Base-by-base conservation (phyloP, 2,113 vertebrate species). In the Mustela lutreola region DNA sequence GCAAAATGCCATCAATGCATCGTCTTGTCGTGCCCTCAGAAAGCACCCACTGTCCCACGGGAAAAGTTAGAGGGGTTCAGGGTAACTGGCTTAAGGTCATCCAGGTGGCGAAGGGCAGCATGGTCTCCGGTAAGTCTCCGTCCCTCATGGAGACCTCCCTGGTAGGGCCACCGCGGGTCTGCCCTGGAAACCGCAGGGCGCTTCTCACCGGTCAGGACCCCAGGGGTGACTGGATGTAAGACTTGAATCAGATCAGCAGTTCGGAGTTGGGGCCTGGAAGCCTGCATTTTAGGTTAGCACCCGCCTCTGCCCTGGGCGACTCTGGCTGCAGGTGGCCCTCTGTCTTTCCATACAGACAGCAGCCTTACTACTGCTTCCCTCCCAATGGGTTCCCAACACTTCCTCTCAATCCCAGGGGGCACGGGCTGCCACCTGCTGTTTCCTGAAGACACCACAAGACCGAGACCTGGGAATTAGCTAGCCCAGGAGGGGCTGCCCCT, bases 341-440 rank as follows among this genome's bases (percentile, higher is more conserved):
- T 0, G 4, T 26, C n/a, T 7, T 75, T 65, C 22, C 67, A 36
- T 48, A 4, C 31, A 21, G 19, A 65, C 0, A 1, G 76, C 48
- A 33, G 70, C 48, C 53, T 78, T 19, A 28, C 7, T 28, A 11
- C 85, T 70, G 58, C 33, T 22, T 2, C 0, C 1, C 2, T 70
- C 42, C 50, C 0, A 63, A 31, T 15, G 0, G 6, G 63, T 39
- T n/a, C 11, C 9, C n/a, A 11, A 45, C 0, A 15, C 9, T 24
- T 21, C 42, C 31, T 19, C 81, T 36, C 24, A 10, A 0, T 60
- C 79, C 58, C 67, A 42, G 48, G 50, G 26, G 39, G 56, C 39
- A 65, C 7, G 0, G 31, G 16, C 90, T 71, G 62, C 60, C 60
- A 84, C 39, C 50, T 62, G 79, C 39, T 53, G 71, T 71, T 78